Conservation (phyloP, 2,113 vertebrate genomes). For the Otis tarda region DNA sequence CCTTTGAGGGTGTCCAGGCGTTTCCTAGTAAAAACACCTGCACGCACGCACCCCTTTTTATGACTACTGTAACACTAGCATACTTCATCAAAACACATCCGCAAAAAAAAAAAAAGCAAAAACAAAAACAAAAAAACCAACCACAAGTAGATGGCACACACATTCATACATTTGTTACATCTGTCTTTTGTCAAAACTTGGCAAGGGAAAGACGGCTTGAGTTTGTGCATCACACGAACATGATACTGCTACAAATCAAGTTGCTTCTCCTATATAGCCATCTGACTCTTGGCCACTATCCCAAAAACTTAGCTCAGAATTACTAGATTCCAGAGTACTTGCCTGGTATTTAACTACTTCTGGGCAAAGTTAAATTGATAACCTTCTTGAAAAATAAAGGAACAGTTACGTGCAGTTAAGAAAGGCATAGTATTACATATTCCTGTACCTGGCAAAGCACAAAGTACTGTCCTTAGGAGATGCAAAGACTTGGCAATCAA, state of each 20-base stretch:
- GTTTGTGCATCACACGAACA: background rate
- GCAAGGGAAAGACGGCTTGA: background rate
- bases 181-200: background rate
- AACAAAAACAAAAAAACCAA: background rate
- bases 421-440: rapidly evolving
- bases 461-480: background rate
- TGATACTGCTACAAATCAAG: background rate
- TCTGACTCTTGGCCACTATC: background rate
- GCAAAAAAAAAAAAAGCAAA: background rate
- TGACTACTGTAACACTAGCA: background rate
- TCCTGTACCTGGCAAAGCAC: rapidly evolving
- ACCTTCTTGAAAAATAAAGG: rapidly evolving
- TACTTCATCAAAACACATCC: rapidly evolving
- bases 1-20: background rate
- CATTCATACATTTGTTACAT: background rate
- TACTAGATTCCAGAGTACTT: background rate
- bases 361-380: background rate
- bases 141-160: background rate
- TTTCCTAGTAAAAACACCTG: background rate
- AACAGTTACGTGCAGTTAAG: background rate
- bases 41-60: rapidly evolving
- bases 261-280: background rate
- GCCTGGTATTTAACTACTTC: background rate
- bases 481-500: background rate
- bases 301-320: background rate